phyloP scores from a whole-genome alignment of 64 coral and sea anemone genomes.

The Porites lutea region DNA sequence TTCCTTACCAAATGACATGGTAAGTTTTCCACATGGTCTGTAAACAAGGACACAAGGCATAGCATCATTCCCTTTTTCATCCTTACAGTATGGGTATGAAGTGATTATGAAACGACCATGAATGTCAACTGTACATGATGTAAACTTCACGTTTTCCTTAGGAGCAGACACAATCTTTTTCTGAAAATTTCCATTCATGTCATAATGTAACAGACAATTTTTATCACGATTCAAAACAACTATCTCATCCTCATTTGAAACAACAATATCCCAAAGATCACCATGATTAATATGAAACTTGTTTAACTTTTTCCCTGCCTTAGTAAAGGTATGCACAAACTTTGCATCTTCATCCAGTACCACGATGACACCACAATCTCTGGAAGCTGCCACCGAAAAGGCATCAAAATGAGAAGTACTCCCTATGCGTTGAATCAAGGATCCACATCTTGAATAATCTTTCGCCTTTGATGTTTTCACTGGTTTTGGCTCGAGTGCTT shows the following conservation, averaged over 20 bases:
- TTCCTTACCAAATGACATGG: constrained; percentile 60
- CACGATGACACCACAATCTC: constrained; percentile 58
- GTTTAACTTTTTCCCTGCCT: constrained; percentile 28
- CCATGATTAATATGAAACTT: constrained; percentile 61
- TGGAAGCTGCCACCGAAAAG: constrained; percentile 62
- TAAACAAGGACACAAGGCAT: constrained; percentile 52
- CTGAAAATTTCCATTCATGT: constrained; percentile 47
- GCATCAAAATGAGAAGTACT: constrained; percentile 51
- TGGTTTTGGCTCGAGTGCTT: too few relatives aligned
- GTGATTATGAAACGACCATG: constrained; percentile 57
- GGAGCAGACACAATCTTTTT: constrained; percentile 27
- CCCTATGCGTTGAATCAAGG: constrained; percentile 38
- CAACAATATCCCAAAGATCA: constrained; percentile 68
- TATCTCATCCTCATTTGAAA: constrained; percentile 56
- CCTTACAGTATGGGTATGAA: neutral
- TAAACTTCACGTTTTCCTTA: constrained; percentile 54
- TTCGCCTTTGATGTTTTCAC: too few relatives aligned
- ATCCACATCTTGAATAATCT: constrained; percentile 21
- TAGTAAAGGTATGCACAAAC: constrained; percentile 45
- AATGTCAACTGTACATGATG: constrained; percentile 56
- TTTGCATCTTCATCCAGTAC: constrained; percentile 61
- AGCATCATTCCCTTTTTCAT: neutral
- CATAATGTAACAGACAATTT: constrained; percentile 75
- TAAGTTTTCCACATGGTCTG: constrained; percentile 27
- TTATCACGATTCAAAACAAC: constrained; percentile 73